Base-by-base conservation (phyloP, 2,888 invertebrate genomes). In the Dioctria linearis region DNA sequence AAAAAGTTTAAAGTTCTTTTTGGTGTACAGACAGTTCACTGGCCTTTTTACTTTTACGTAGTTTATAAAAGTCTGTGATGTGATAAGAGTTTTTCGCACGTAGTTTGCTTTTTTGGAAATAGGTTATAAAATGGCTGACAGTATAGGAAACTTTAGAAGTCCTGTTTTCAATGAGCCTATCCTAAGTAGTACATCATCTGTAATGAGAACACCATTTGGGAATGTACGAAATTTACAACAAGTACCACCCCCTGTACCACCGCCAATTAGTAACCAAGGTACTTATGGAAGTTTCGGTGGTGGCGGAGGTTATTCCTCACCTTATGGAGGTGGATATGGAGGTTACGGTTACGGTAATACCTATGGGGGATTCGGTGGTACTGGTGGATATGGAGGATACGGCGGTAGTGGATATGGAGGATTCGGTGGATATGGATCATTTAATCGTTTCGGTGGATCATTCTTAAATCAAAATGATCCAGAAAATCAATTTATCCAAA, bases 401-500 rank as follows among this genome's bases (percentile, higher is more conserved):
- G 83, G 83, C 6, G 80, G 82, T 5, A 81, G 83, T 5, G 79
- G 69, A 39, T 83, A 82, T 46, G 83, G 85, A 59, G 85, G 85
- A 78, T 86, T 86, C 80, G 86, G 87, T 4, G 86, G 86, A 86
- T 84, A 84, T n/a, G 84, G 85, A n/a, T 85, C 86, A 84, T 86
- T 86, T 83, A 88, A 85, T 80, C 85, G 88, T 59, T 88, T 84
- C 80, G 87, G 88, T 4, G 83, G 83, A 3, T 67, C 75, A 6
- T 78, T 80, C 25, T 83, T 85, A 80, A 87, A 86, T 83, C 82
- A 84, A 11, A 63, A 63, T n/a, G 88, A 88, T 84, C 87, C 88
- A 3, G 89, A 89, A 82, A 85, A 86, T 39, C 85, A 94, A 84
- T 95, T 98, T 86, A 93, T 96, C 75, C 95, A 96, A 87, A 91